Base-by-base conservation (phyloP, 2,888 invertebrate genomes). In the Eilema depressum region DNA sequence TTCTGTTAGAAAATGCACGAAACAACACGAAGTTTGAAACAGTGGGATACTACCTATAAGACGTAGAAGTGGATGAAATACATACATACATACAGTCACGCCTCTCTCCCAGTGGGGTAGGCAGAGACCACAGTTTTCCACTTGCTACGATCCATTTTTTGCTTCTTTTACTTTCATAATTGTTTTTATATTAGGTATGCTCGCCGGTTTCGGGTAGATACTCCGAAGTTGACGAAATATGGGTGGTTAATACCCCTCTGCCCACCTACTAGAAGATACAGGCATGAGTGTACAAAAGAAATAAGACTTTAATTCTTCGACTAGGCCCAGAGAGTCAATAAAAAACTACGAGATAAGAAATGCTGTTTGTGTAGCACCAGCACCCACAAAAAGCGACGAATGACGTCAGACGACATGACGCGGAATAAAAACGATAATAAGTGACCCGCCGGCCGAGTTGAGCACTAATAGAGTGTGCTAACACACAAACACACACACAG, bases 381-480 rank as follows among this genome's bases (percentile, higher is more conserved):
- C n/a, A n/a, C n/a, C 37, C n/a, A 64, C 68, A 69, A 69, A 69
- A 64, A 61, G 20, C 26, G 25, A 56, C 41, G 57, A 30, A 33
- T 65, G 64, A 69, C 69, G 64, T 64, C 47, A 64, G n/a, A 53
- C 30, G 33, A 66, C 63, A 37, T 63, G 63, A 68, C 30, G 23
- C 11, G 47, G 26, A 65, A 65, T 53, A 65, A 69, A 69, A 69
- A 61, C 30, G 33, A 69, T 60, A 33, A 69, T 53, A 33, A 17
- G 33, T 61, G 60, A 47, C 70, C 59, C 67, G 57, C 70, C 67
- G 10, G 59, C 10, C 47, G 26, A 57, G 28, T 63, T 63, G 63
- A 57, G 60, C 53, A 68, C 69, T 66, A 63, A 68, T 68, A 59
- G 30, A 71, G 17, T 70, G 63, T 70, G 59, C 67, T 63, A 66